A percentile compares a stretch with the other conserved stretches of the same genome.
Evolutionary conservation across 2,113 vertebrate species (phyloP).

Genomic region (Zosterops borbonicus): DNA sequence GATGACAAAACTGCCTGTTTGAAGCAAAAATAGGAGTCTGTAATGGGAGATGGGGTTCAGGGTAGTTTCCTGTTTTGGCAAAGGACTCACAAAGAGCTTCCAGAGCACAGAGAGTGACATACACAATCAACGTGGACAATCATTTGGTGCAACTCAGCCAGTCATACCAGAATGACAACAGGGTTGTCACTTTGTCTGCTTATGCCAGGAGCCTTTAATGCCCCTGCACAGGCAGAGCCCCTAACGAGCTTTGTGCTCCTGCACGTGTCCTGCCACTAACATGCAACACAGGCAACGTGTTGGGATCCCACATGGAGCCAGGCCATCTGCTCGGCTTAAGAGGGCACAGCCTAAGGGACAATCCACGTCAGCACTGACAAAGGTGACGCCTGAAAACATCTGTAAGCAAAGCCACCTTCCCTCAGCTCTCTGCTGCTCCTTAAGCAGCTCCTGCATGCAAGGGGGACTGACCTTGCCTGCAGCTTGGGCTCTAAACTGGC

Average conservation of each 20-base stretch:
- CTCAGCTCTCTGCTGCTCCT: not conserved
- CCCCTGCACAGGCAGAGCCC: not conserved
- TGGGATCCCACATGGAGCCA: not conserved
- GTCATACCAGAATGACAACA: not conserved
- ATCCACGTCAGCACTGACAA: not conserved
- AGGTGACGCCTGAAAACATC: not conserved
- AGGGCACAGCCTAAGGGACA: not conserved
- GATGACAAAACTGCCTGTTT: not conserved
- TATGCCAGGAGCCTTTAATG: not conserved
- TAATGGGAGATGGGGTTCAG: not conserved
- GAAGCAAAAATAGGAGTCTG: not conserved
- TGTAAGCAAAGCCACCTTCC: accelerated
- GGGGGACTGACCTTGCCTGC: not conserved
- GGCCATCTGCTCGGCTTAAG: slow-evolving; percentile 38
- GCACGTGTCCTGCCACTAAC: not conserved
- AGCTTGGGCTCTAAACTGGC: not conserved
- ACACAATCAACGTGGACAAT: accelerated
- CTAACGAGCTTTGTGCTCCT: not conserved
- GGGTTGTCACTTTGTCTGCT: not conserved
- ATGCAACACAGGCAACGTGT: not conserved
- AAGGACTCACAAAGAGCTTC: not conserved
- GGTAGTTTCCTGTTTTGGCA: not conserved
- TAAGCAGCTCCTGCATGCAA: accelerated
- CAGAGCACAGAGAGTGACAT: not conserved
- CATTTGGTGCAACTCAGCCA: accelerated